Conservation (phyloP, 1,140 invertebrate species). For the Propsilocerus akamusi region DNA sequence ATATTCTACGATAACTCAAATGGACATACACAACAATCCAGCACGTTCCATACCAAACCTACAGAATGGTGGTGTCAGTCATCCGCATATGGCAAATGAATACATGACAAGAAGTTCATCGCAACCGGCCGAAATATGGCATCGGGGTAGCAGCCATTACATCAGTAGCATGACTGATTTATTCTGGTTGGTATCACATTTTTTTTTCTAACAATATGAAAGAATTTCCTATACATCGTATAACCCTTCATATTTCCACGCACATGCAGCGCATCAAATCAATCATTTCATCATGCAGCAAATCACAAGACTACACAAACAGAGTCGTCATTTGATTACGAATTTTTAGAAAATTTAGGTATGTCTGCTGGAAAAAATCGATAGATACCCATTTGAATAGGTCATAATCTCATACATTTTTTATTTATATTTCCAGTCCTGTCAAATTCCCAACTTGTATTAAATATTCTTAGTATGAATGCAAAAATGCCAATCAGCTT, state of each 20-base stretch:
- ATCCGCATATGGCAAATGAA: constrained; percentile 18
- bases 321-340: not conserved
- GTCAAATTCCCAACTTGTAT: constrained; percentile 20
- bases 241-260: not conserved
- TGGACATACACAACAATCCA: constrained; percentile 27
- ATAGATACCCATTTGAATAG: constrained; percentile 18
- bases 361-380: constrained; percentile 17
- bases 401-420: constrained; percentile 10
- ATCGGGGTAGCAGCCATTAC: constrained; percentile 12
- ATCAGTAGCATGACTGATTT: not conserved
- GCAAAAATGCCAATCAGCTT: constrained; percentile 1
- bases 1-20: constrained; percentile 31
- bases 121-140: constrained; percentile 57
- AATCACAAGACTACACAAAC: not conserved
- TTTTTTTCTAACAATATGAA: not conserved
- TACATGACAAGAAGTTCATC: constrained; percentile 51
- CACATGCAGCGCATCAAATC: not conserved
- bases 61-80: constrained; percentile 15
- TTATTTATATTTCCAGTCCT: constrained; percentile 10
- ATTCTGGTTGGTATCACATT: not conserved
- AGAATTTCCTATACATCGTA: too few species aligned
- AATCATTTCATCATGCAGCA: not conserved
- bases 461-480: constrained; percentile 19
- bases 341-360: not conserved
- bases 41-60: constrained; percentile 53